These are phyloP conservation scores for Koerneria pararmatus DNA, from an alignment of 2,888 invertebrate species.

Conservation along the genomic window DNA sequence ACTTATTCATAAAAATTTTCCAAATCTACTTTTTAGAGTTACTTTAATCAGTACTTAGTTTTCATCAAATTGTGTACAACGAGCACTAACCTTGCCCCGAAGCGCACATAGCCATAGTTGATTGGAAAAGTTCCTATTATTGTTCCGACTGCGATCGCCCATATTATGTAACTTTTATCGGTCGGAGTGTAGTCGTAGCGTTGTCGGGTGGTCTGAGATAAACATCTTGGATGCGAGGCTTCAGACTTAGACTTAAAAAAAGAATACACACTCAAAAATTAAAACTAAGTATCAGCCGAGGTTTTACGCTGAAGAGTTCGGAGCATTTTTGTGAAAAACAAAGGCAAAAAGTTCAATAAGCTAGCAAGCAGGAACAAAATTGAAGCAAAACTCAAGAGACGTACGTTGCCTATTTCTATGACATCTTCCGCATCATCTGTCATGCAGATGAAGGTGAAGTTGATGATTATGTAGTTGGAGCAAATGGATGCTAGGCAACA, in stretches of 20 bases:
- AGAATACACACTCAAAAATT: too few relatives aligned
- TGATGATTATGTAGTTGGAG: slow-evolving; percentile 43
- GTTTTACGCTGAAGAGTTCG: too few relatives aligned
- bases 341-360: too few relatives aligned
- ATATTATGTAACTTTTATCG: slow-evolving; percentile 41
- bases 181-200: slow-evolving; percentile 40
- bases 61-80: too few relatives aligned
- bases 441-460: slow-evolving; percentile 50
- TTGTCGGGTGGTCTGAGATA: slow-evolving; percentile 36
- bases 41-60: too few relatives aligned
- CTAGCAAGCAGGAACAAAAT: too few relatives aligned
- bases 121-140: slow-evolving; percentile 49
- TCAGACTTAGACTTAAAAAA: too few relatives aligned
- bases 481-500: slow-evolving; percentile 39
- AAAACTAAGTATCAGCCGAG: too few relatives aligned
- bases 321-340: too few relatives aligned
- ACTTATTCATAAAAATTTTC: too few relatives aligned
- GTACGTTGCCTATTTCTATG: slow-evolving; percentile 20
- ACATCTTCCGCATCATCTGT: slow-evolving; percentile 29
- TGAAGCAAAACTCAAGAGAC: not conserved
- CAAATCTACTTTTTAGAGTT: too few relatives aligned
- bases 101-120: slow-evolving; percentile 43
- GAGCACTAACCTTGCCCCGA: slow-evolving; percentile 41
- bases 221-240: too few relatives aligned
- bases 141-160: slow-evolving; percentile 48